These are phyloP conservation scores for Drosophila bifasciata DNA, from an alignment of 1,140 invertebrate genomes.

Conservation along the genomic window DNA sequence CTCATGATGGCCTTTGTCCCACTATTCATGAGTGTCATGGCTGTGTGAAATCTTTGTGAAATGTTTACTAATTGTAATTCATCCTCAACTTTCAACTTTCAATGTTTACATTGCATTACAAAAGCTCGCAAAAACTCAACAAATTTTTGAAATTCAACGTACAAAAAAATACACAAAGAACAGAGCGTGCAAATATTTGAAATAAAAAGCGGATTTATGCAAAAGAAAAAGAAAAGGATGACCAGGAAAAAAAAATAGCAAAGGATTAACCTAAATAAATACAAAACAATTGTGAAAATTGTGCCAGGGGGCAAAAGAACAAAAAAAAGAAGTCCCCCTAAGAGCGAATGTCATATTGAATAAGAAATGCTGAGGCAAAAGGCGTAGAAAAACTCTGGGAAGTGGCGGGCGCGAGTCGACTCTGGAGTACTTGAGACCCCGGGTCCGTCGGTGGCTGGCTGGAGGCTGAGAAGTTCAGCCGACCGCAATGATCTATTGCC, in stretches of 20 bases:
- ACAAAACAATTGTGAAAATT: slow-evolving; percentile 75
- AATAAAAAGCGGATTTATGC: slow-evolving; percentile 68
- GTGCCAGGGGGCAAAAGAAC: slow-evolving; percentile 34
- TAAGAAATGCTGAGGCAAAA: slow-evolving; percentile 37
- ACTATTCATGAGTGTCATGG: slow-evolving; percentile 50
- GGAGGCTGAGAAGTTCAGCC: slow-evolving; percentile 43
- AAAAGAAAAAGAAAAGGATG: slow-evolving; percentile 4
- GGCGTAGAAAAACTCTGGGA: neutral
- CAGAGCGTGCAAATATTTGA: slow-evolving; percentile 65
- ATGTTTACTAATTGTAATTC: slow-evolving; percentile 63
- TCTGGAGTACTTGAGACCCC: slow-evolving; percentile 11
- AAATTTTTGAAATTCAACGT: slow-evolving; percentile 44
- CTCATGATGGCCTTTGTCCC: slow-evolving; percentile 7
- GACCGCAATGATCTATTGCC: slow-evolving; percentile 76
- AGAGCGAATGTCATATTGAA: slow-evolving; percentile 62
- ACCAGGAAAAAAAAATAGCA: slow-evolving; percentile 14
- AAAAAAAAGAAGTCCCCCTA: slow-evolving; percentile 12
- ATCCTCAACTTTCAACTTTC: slow-evolving; percentile 38
- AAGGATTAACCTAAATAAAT: slow-evolving; percentile 80
- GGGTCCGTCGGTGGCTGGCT: slow-evolving; percentile 28
- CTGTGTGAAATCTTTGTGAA: slow-evolving; percentile 37
- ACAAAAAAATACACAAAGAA: slow-evolving; percentile 64
- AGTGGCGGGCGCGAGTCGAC: slow-evolving; percentile 4
- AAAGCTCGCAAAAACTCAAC: slow-evolving; percentile 28
- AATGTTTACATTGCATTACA: slow-evolving; percentile 62